These are phyloP conservation scores for Mormyrus iriodes DNA, from an alignment of 2,113 vertebrate species.

Conservation along the genomic window DNA sequence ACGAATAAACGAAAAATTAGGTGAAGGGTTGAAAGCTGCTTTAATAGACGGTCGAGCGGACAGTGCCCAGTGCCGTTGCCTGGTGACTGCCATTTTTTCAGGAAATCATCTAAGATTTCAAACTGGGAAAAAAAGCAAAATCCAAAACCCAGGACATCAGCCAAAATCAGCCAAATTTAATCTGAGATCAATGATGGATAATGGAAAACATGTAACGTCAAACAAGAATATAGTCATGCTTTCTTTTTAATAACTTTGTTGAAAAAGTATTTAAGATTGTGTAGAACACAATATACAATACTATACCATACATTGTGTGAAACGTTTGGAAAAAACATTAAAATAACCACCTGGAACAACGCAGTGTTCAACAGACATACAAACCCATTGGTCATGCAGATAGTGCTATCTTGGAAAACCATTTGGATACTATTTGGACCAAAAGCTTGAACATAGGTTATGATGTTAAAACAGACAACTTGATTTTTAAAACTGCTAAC, in stretches of 20 bases:
- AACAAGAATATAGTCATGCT: constrained; percentile 66
- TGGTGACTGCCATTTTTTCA: not conserved
- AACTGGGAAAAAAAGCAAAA: not conserved
- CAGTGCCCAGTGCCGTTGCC: not conserved
- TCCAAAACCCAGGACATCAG: not conserved
- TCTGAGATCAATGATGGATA: not conserved
- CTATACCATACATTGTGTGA: constrained; percentile 77
- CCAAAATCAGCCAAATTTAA: not conserved
- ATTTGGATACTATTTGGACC: constrained; percentile 77
- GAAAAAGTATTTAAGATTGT: constrained; percentile 81
- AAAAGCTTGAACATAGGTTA: constrained; percentile 77
- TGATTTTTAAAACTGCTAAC: constrained; percentile 75
- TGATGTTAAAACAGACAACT: constrained; percentile 76
- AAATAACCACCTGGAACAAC: constrained; percentile 74
- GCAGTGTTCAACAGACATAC: constrained; percentile 77
- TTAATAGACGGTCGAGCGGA: not conserved
- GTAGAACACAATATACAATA: constrained; percentile 82
- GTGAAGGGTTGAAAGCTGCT: not conserved
- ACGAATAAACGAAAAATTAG: not conserved
- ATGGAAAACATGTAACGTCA: not conserved
- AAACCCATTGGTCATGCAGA: constrained; percentile 85
- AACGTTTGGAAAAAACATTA: constrained; percentile 17
- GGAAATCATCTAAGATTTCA: not conserved
- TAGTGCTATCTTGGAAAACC: constrained; percentile 76
- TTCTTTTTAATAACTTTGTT: constrained; percentile 87